Conservation (phyloP, 2,797 vertebrate species). For the Orestias chungarensis region DNA sequence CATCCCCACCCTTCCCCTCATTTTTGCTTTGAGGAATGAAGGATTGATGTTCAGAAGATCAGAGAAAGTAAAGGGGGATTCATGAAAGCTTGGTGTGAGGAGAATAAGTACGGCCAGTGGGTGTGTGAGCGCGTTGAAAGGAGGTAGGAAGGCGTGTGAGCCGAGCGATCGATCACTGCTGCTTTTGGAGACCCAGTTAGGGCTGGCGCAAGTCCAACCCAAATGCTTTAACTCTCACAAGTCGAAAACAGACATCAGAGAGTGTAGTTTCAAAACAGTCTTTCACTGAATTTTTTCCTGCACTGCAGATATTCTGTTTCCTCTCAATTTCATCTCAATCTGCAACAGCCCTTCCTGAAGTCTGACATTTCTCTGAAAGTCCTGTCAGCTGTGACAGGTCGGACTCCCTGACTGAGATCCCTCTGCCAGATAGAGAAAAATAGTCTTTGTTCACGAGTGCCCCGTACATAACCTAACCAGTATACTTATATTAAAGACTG, state of each 20-base stretch:
- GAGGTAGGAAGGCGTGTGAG: conserved; percentile 9
- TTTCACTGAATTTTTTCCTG: conserved; percentile 50
- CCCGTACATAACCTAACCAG: conserved; percentile 8
- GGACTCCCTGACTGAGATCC: conserved; percentile 42
- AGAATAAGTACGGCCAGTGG: conserved; percentile 30
- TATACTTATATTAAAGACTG: conserved; percentile 16
- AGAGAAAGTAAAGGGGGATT: conserved; percentile 62
- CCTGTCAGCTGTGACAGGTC: conserved; percentile 54
- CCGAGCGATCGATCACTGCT: conserved; percentile 53
- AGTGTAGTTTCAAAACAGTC: conserved; percentile 49
- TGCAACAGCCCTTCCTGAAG: conserved; percentile 35
- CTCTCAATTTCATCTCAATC: conserved; percentile 45
- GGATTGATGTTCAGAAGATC: conserved; percentile 74
- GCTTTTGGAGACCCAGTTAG: conserved; percentile 59
- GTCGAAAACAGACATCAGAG: conserved; percentile 42
- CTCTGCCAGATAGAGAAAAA: conserved; percentile 43
- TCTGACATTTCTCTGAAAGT: conserved; percentile 56
- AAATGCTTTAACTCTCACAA: conserved; percentile 32
- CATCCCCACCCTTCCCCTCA: conserved; percentile 54
- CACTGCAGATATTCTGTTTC: conserved; percentile 40
- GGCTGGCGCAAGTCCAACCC: conserved; percentile 45
- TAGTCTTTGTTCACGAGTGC: conserved; percentile 22
- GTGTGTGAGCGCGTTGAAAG: conserved; percentile 21
- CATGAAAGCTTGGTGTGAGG: conserved; percentile 48
- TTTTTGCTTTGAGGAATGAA: conserved; percentile 71